Conservation (phyloP, 2,888 invertebrate species). For the Noctua comes region DNA sequence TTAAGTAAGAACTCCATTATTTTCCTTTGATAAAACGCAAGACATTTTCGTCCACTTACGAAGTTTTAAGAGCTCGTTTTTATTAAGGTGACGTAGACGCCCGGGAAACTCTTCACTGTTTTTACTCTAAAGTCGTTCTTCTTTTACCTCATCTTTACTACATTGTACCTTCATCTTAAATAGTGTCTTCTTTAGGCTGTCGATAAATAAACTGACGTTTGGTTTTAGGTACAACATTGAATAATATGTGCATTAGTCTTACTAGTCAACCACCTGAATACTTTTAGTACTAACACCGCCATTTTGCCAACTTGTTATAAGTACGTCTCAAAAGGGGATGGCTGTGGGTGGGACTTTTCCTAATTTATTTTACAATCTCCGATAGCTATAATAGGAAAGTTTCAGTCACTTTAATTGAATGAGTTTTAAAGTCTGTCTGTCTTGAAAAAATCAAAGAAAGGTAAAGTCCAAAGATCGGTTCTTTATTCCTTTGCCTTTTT, state of each 20-base stretch:
- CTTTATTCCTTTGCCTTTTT: neutral
- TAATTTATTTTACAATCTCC: neutral
- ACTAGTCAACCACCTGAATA: neutral
- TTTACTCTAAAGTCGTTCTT: neutral
- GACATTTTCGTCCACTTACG: neutral
- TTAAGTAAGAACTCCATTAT: neutral
- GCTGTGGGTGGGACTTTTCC: too few relatives aligned
- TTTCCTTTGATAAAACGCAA: constrained; percentile 5
- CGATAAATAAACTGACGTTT: neutral
- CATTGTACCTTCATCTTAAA: neutral
- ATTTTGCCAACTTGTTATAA: neutral
- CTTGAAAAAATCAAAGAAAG: neutral
- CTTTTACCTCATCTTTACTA: neutral
- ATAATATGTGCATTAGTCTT: neutral
- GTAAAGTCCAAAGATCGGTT: too few relatives aligned
- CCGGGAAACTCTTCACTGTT: neutral
- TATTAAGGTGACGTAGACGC: neutral
- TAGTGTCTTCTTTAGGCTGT: neutral
- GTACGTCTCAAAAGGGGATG: neutral
- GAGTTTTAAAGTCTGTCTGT: neutral
- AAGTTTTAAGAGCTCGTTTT: constrained; percentile 2
- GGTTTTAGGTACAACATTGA: neutral
- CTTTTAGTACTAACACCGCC: neutral
- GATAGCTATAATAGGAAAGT: neutral
- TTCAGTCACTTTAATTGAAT: neutral